phyloP scores from a whole-genome alignment of 2,888 invertebrate genomes.

The Synergus gifuensis region DNA sequence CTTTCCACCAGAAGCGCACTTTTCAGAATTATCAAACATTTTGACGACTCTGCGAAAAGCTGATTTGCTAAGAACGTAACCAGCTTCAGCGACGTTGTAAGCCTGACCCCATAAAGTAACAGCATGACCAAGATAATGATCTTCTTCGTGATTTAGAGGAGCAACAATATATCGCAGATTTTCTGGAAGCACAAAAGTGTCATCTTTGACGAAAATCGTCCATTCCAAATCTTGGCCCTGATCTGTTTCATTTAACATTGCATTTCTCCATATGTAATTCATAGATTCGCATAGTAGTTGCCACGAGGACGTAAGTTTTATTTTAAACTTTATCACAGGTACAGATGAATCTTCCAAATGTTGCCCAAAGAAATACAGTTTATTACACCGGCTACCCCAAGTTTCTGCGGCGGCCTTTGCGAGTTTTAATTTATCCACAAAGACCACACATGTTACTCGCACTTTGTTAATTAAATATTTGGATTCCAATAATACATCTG shows the following conservation, averaged over 20 bases:
- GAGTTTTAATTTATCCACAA: slow-evolving; percentile 76
- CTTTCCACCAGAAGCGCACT: slow-evolving; percentile 78
- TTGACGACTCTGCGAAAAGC: slow-evolving; percentile 75
- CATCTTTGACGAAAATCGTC: slow-evolving; percentile 80
- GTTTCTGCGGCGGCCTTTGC: slow-evolving; percentile 75
- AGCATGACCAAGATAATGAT: slow-evolving; percentile 80
- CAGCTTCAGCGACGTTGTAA: slow-evolving; percentile 80
- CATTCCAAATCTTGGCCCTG: slow-evolving; percentile 72
- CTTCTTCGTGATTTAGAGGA: slow-evolving; percentile 74
- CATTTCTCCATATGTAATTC: slow-evolving; percentile 68
- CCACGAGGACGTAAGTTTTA: slow-evolving; percentile 76
- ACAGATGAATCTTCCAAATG: slow-evolving; percentile 60
- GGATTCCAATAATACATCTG: slow-evolving; percentile 61
- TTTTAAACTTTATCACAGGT: slow-evolving; percentile 65
- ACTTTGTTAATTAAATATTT: slow-evolving; percentile 72
- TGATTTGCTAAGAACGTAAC: slow-evolving; percentile 80
- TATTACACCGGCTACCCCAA: slow-evolving; percentile 77
- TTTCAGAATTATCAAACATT: slow-evolving; percentile 74
- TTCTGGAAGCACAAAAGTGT: slow-evolving; percentile 80
- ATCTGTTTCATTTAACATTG: slow-evolving; percentile 35
- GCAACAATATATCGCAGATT: slow-evolving; percentile 80
- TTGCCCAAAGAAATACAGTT: slow-evolving; percentile 71
- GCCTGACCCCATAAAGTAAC: slow-evolving; percentile 79
- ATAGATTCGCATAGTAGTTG: slow-evolving; percentile 77
- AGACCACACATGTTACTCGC: slow-evolving; percentile 78